A percentile compares a stretch with the other conserved stretches of the same genome.
phyloP scores from a whole-genome alignment of 2,888 invertebrate species.

The Dicyrtoma fusca region DNA sequence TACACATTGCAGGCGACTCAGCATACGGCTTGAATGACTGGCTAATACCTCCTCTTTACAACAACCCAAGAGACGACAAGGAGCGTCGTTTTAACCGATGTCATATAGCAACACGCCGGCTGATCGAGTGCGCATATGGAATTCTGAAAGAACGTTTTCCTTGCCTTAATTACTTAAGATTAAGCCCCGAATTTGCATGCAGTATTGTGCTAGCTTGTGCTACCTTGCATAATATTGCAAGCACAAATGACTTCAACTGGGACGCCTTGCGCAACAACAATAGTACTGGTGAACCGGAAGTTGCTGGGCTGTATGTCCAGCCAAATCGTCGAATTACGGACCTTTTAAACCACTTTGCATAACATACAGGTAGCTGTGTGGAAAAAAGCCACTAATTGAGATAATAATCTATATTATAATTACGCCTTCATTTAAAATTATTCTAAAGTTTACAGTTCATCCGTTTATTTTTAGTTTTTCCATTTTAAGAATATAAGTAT shows the following conservation, averaged over 20 bases:
- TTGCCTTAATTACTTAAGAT: slow-evolving; percentile 24
- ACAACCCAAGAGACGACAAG: neutral
- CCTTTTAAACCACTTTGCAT: no score
- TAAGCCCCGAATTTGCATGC: slow-evolving; percentile 7
- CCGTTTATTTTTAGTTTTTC: no score
- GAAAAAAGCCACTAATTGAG: no score
- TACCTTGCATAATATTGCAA: slow-evolving; percentile 17
- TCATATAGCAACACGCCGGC: slow-evolving; percentile 13
- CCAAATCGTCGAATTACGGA: no score
- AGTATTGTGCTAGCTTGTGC: slow-evolving; percentile 24
- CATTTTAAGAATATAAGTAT: no score
- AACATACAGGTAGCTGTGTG: no score
- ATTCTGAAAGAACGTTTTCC: slow-evolving; percentile 31
- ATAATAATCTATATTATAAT: no score
- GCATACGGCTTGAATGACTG: slow-evolving; percentile 18
- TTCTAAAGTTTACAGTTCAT: no score
- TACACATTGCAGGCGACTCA: slow-evolving; percentile 24
- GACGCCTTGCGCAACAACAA: no score
- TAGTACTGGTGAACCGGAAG: no score
- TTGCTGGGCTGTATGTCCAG: no score
- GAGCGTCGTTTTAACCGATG: slow-evolving; percentile 10
- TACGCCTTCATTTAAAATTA: no score
- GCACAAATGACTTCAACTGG: neutral
- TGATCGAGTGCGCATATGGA: slow-evolving; percentile 25
- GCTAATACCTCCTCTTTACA: slow-evolving; percentile 25